phyloP scores from a whole-genome alignment of 2,797 vertebrate genomes.

The Enteromius thamalakanensis region DNA sequence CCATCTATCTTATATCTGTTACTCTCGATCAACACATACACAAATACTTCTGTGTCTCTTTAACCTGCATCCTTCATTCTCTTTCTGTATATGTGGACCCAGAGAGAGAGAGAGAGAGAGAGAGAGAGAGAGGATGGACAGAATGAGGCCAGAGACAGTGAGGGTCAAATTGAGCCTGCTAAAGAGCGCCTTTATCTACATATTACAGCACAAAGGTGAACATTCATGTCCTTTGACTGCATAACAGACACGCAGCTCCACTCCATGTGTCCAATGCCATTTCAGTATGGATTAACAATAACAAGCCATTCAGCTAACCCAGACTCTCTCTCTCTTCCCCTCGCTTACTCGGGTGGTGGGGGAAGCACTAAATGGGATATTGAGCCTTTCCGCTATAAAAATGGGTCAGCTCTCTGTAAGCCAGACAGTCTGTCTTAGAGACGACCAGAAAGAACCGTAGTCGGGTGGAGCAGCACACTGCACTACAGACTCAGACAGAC shows the following conservation, averaged over 20 bases:
- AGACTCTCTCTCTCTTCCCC: slow-evolving; percentile 10
- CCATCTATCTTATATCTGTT: neutral
- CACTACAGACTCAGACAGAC: slow-evolving; percentile 17
- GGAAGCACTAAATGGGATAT: slow-evolving; percentile 62
- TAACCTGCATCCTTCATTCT: slow-evolving; percentile 68
- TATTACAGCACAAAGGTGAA: slow-evolving; percentile 8
- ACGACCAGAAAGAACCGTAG: slow-evolving; percentile 23
- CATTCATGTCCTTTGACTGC: neutral
- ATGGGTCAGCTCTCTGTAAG: slow-evolving; percentile 74
- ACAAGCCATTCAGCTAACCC: slow-evolving; percentile 42
- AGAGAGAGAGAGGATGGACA: no score
- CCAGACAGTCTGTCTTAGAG: slow-evolving; percentile 69
- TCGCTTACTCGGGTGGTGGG: slow-evolving; percentile 43
- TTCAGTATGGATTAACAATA: slow-evolving; percentile 55
- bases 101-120: slow-evolving; percentile 56
- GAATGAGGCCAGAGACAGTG: slow-evolving; percentile 65
- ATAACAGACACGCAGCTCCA: neutral
- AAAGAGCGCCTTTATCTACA: slow-evolving; percentile 1
- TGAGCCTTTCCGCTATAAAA: slow-evolving; percentile 69
- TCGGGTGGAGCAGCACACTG: slow-evolving; percentile 2
- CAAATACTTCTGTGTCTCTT: slow-evolving; percentile 53
- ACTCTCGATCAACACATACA: slow-evolving; percentile 24
- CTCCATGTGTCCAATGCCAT: slow-evolving; percentile 18
- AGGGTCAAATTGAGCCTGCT: slow-evolving; percentile 37
- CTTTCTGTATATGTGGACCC: slow-evolving; percentile 59